Percentiles rank a stretch among this genome's conserved stretches.
Evolutionary conservation across 35 echinoderm and acorn worm species (phyloP).

Genomic region (Chiridota heheva): DNA sequence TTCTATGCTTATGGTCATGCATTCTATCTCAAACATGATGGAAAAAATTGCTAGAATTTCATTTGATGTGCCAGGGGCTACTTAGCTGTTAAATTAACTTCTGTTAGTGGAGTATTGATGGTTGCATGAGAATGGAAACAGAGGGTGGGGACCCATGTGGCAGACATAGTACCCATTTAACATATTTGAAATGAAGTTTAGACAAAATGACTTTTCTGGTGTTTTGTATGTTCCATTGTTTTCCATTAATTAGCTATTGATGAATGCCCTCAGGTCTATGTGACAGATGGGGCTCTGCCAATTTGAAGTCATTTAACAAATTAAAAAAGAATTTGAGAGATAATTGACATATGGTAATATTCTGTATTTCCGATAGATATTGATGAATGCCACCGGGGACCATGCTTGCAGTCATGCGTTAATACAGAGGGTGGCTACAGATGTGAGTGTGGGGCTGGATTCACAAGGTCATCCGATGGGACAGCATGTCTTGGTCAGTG

Average conservation of each 20-base stretch:
- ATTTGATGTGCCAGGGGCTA: too few relatives aligned
- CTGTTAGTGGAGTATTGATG: too few relatives aligned
- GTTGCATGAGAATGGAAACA: too few relatives aligned
- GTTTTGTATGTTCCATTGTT: too few relatives aligned
- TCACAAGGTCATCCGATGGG: conserved; percentile 67
- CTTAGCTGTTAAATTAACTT: too few relatives aligned
- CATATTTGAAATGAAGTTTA: too few relatives aligned
- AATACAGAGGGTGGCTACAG: conserved; percentile 92
- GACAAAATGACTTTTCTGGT: too few relatives aligned
- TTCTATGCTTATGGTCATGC: too few relatives aligned
- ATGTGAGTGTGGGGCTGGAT: conserved; percentile 86
- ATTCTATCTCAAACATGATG: too few relatives aligned
- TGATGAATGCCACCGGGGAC: conserved; percentile 74
- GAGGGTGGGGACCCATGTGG: too few relatives aligned
- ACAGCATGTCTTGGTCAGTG: conserved; percentile 82
- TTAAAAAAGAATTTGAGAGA: neutral
- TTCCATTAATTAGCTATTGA: neutral
- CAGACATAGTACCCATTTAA: too few relatives aligned
- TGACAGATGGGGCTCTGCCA: neutral
- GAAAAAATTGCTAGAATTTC: too few relatives aligned
- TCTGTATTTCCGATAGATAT: conserved; percentile 63
- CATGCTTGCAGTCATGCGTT: conserved; percentile 87
- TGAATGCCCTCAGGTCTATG: neutral
- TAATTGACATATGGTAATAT: neutral
- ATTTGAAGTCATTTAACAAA: neutral